Percentiles rank a stretch among this genome's conserved stretches.
Conservation (phyloP, 2,888 invertebrate genomes). For the Mycogona germanica region DNA sequence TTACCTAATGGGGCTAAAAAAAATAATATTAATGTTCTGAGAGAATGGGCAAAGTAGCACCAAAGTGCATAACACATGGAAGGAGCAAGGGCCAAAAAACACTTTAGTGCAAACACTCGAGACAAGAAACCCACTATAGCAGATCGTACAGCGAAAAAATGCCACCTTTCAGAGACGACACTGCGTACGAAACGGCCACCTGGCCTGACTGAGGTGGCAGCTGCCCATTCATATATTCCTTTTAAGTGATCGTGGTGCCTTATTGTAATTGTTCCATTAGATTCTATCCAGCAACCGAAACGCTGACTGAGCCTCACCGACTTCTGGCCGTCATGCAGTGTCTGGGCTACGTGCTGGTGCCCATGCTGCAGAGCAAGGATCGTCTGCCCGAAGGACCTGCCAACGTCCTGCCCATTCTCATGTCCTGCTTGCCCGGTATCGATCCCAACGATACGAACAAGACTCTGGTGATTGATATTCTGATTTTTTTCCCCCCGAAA, state of each 20-base stretch:
- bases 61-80: no score
- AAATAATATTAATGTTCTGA: no score
- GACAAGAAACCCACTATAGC: no score
- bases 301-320: constrained; percentile 78
- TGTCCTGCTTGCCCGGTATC: constrained; percentile 71
- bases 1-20: no score
- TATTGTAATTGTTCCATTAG: constrained; percentile 27
- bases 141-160: no score
- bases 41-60: no score
- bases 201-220: no score
- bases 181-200: no score
- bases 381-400: constrained; percentile 59
- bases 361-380: constrained; percentile 42
- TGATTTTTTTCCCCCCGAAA: neutral
- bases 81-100: no score
- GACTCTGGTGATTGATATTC: constrained; percentile 25
- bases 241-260: neutral
- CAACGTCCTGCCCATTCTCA: constrained; percentile 66
- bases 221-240: neutral
- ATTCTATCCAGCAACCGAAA: constrained; percentile 65
- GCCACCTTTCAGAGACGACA: no score
- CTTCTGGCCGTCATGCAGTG: constrained; percentile 58
- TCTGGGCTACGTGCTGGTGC: constrained; percentile 53
- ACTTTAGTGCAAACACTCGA: no score
- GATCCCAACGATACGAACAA: constrained; percentile 74